Conservation (phyloP, 2,797 vertebrate species). For the Helostoma temminkii region DNA sequence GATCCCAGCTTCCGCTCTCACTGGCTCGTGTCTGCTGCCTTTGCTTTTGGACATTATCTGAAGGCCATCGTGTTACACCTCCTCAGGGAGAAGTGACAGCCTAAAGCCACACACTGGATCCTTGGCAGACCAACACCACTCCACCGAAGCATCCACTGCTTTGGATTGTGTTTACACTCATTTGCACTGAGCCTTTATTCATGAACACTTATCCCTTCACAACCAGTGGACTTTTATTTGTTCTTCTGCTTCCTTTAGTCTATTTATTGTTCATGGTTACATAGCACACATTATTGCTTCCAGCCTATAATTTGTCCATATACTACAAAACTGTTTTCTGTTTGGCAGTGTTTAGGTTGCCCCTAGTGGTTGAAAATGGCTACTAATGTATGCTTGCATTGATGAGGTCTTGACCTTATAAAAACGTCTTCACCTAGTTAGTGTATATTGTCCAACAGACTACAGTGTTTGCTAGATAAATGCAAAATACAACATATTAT, state of each 20-base stretch:
- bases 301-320: background rate
- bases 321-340: conserved; percentile 6
- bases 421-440: conserved; percentile 3
- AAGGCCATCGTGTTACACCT: conserved; percentile 91
- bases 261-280: conserved; percentile 63
- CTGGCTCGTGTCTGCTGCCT: conserved; percentile 90
- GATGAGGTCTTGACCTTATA: background rate
- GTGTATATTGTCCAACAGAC: background rate
- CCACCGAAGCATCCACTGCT: conserved; percentile 53
- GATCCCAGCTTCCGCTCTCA: conserved; percentile 91
- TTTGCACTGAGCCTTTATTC: conserved; percentile 72
- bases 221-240: conserved; percentile 4
- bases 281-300: conserved; percentile 28
- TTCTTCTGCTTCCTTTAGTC: conserved; percentile 9
- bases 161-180: conserved; percentile 76
- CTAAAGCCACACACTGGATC: conserved; percentile 20
- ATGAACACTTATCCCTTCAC: conserved; percentile 37
- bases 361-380: conserved; percentile 41
- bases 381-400: conserved; percentile 14
- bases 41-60: conserved; percentile 91
- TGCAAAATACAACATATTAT: conserved; percentile 5
- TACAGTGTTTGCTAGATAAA: background rate
- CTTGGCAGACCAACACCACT: conserved; percentile 30
- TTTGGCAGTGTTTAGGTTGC: conserved; percentile 27
- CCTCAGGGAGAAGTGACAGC: conserved; percentile 92